phyloP scores from a whole-genome alignment of 2,888 invertebrate genomes.

The Coleophora flavipennella region DNA sequence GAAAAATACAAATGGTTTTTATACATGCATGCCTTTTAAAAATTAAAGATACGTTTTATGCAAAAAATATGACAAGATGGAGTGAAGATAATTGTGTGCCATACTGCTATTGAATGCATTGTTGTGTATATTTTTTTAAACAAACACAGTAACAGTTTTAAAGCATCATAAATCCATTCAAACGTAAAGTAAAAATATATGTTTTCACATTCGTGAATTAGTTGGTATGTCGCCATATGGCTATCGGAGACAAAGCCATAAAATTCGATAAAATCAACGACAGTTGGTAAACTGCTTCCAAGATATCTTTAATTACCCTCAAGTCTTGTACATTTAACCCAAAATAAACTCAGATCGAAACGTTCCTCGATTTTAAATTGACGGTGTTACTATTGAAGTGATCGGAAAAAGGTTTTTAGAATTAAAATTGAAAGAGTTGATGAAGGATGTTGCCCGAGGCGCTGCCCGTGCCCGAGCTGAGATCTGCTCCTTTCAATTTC shows the following conservation, averaged over 20 bases:
- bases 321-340: conserved; percentile 11
- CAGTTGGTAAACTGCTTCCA: conserved; percentile 38
- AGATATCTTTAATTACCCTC: conserved; percentile 24
- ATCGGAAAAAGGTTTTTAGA: conserved; percentile 35
- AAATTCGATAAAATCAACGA: conserved; percentile 39
- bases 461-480: conserved; percentile 21
- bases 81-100: no score
- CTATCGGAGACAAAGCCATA: conserved; percentile 31
- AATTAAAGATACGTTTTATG: no score
- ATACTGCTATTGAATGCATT: neutral
- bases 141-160: neutral
- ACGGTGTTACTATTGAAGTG: conserved; percentile 6
- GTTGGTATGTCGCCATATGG: conserved; percentile 52
- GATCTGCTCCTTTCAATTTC: conserved; percentile 36
- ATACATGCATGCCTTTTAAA: no score
- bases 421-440: conserved; percentile 50
- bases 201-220: conserved; percentile 12
- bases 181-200: conserved; percentile 2
- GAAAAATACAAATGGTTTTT: no score
- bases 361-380: conserved; percentile 8
- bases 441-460: conserved; percentile 47
- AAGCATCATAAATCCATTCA: neutral
- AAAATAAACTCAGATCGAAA: no score
- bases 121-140: neutral
- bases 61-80: no score